A percentile compares a stretch with the other conserved stretches of the same genome.
Conservation (phyloP, 2,888 invertebrate species). For the Sarcophaga subvicina region DNA sequence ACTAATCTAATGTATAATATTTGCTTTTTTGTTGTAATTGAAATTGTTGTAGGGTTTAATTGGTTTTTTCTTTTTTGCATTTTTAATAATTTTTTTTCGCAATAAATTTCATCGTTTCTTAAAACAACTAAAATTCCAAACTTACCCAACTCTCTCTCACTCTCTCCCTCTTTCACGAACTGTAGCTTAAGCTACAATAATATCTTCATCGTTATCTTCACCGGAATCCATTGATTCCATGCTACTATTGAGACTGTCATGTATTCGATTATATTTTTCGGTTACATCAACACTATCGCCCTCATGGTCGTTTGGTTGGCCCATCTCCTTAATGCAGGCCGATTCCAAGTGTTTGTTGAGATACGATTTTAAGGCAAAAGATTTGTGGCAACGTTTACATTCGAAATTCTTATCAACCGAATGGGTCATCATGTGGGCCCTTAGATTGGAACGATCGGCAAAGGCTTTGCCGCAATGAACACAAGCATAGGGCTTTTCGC, state of each 20-base stretch:
- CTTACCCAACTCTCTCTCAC: conserved; percentile 1
- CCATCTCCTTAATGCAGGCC: conserved; percentile 87
- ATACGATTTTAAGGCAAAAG: conserved; percentile 97
- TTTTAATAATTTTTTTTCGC: background rate
- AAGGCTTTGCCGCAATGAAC: conserved; percentile 96
- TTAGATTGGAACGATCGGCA: conserved; percentile 95
- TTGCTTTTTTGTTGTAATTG: conserved; percentile 37
- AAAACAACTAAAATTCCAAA: conserved; percentile 14
- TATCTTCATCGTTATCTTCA: conserved; percentile 81
- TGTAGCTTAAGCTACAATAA: conserved; percentile 79
- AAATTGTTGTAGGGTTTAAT: conserved; percentile 54
- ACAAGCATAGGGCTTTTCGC: conserved; percentile 97
- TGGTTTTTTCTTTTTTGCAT: background rate
- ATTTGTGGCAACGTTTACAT: conserved; percentile 93
- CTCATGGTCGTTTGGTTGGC: conserved; percentile 56
- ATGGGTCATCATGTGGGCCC: conserved; percentile 98
- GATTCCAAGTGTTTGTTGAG: conserved; percentile 97
- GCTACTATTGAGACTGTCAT: conserved; percentile 40
- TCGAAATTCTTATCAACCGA: conserved; percentile 94
- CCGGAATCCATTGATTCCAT: conserved; percentile 80
- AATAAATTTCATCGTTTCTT: background rate
- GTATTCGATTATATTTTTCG: conserved; percentile 38
- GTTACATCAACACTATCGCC: conserved; percentile 29
- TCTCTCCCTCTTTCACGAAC: conserved; percentile 6
- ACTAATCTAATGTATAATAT: conserved; percentile 38